Base-by-base conservation (phyloP, 1,140 invertebrate species). In the Wiebesia pumilae region DNA sequence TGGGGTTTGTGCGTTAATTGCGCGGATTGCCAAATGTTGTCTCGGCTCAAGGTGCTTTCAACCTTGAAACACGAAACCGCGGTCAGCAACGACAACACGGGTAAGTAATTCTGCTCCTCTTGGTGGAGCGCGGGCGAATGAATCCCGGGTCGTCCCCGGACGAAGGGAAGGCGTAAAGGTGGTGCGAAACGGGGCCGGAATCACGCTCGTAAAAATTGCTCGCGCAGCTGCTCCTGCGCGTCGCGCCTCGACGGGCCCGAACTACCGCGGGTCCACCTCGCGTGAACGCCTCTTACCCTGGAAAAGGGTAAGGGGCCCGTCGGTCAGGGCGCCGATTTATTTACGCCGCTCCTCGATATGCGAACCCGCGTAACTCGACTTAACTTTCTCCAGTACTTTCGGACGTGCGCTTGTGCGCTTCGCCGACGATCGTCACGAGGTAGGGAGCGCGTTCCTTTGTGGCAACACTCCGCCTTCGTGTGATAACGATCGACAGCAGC, bases 211-310 rank as follows among this genome's bases (percentile, higher is more conserved):
- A 71, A 82, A 83, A 73, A 47, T 38, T 30, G n/a, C 4, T 43
- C 38, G 24, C 21, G 16, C 43, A 16, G 35, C 69, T 30, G 21
- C 33, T 10, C 2, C 30, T 30, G 43, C 40, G 38, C 54, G 78
- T 6, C 62, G 79, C 54, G 47, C 35, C 27, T 10, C 51, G 79
- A 67, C 58, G 43, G 62, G 4, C 12, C 24, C 21, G 58, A 30
- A 43, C 40, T 51, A 83, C 65, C 65, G 81, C 16, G 33, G 12
- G 43, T 3, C 47, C 3, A 16, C 24, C 4, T 33, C 27, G 71
- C 65, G 73, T 78, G 65, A 84, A 84, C 69, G 73, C 38, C 83
- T 77, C 14, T 84, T 84, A 78, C 33, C 9, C 12, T 24, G 69
- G 58, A 75, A 33, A 82, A n/a, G n/a, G n/a, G n/a, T 12, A 83